Conservation (phyloP, 2,888 invertebrate species). For the Luffia ferchaultella region DNA sequence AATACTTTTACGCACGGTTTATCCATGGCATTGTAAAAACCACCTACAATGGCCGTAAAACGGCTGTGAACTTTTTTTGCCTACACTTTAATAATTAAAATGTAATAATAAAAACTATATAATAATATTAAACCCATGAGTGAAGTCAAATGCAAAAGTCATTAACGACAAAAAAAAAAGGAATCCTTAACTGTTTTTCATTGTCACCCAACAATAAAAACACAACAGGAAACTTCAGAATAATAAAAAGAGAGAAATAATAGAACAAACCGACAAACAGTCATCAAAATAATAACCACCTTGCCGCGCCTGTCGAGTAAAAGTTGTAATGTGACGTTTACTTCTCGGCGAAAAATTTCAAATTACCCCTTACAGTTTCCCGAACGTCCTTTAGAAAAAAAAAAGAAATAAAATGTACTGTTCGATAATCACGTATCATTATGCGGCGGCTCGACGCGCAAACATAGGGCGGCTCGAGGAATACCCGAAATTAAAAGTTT, state of each 20-base stretch:
- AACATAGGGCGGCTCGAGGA: slow-evolving; percentile 51
- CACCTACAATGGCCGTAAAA: too few species aligned
- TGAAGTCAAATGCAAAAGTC: too few species aligned
- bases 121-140: too few species aligned
- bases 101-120: too few species aligned
- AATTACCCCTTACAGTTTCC: slow-evolving; percentile 50
- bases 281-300: slow-evolving; percentile 48
- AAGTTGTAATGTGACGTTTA: slow-evolving; percentile 23
- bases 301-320: slow-evolving; percentile 30
- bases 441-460: slow-evolving; percentile 41
- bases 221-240: not conserved
- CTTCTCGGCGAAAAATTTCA: slow-evolving; percentile 36
- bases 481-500: slow-evolving; percentile 63
- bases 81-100: too few species aligned
- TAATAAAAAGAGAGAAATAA: not conserved
- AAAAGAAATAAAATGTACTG: slow-evolving; percentile 19
- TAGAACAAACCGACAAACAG: slow-evolving; percentile 21
- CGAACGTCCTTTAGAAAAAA: slow-evolving; percentile 46
- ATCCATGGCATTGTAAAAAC: too few species aligned
- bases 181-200: too few species aligned
- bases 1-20: too few species aligned
- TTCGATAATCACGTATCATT: slow-evolving; percentile 59
- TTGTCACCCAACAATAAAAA: slow-evolving; percentile 5
- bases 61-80: too few species aligned
- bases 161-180: too few species aligned